Conservation (phyloP, 2,113 vertebrate species). For the Charina bottae region DNA sequence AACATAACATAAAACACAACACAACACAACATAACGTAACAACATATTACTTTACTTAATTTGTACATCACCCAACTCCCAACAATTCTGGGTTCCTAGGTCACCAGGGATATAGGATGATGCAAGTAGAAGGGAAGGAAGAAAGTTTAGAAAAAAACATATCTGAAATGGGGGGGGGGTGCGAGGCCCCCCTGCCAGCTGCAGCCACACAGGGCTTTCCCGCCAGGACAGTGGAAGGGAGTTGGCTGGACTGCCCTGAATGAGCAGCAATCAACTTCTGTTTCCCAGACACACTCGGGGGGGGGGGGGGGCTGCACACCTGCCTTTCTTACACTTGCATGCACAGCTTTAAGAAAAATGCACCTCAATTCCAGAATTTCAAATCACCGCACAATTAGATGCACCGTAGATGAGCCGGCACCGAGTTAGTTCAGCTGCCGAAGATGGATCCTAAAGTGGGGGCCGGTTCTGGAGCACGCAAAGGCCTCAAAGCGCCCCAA, state of each 20-base stretch:
- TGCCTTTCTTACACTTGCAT: neutral
- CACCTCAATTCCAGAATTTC: neutral
- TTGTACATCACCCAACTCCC: neutral
- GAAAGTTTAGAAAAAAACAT: neutral
- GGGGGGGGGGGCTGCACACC: neutral
- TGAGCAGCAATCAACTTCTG: neutral
- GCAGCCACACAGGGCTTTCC: neutral
- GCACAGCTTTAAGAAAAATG: neutral
- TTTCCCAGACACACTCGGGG: neutral
- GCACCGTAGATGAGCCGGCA: neutral
- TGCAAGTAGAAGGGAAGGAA: neutral
- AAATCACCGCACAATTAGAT: neutral
- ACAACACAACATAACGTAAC: too few species aligned
- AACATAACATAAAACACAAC: too few species aligned
- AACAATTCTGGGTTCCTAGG: neutral
- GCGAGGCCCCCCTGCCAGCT: neutral
- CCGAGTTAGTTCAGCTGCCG: too few species aligned
- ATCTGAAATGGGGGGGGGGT: neutral
- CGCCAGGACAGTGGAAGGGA: neutral
- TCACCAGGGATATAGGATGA: neutral
- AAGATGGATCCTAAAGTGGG: neutral
- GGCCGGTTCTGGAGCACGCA: neutral
- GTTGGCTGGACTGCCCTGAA: neutral
- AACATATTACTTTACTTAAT: neutral
- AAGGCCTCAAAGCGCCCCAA: neutral